These are phyloP conservation scores for Selene dorsalis DNA, from an alignment of 2,797 vertebrate genomes.

Conservation along the genomic window DNA sequence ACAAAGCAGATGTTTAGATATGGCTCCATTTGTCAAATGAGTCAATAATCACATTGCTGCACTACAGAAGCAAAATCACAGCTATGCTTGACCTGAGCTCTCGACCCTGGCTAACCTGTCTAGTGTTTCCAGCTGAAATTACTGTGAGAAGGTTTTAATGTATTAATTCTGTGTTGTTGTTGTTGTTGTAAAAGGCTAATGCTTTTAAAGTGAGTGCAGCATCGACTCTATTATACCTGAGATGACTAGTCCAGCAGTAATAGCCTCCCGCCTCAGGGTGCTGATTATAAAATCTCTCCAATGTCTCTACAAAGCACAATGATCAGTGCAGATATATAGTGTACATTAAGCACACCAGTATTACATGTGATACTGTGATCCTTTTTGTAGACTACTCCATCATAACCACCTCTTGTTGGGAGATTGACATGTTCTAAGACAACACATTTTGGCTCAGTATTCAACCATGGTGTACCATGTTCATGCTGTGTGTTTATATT, in stretches of 20 bases:
- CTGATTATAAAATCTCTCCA: constrained; percentile 38
- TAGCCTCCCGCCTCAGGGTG: constrained; percentile 11
- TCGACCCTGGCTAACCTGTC: neutral
- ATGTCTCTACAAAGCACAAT: constrained; percentile 50
- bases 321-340: constrained; percentile 56
- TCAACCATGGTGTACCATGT: neutral
- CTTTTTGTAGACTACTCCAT: constrained; percentile 25
- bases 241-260: constrained; percentile 34
- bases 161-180: constrained; percentile 16
- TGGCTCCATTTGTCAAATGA: neutral
- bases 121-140: constrained; percentile 1
- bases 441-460: constrained; percentile 21
- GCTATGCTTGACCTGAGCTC: neutral
- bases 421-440: constrained; percentile 17
- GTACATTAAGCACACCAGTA: constrained; percentile 43
- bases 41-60: constrained; percentile 23
- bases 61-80: constrained; percentile 29
- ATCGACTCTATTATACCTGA: constrained; percentile 8
- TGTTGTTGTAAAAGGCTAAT: constrained; percentile 42
- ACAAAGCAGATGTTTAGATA: constrained; percentile 9
- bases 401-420: constrained; percentile 7
- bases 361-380: constrained; percentile 29
- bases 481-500: neutral
- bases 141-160: constrained; percentile 13
- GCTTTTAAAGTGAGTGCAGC: constrained; percentile 35